Evolutionary conservation across 2,113 vertebrate species (phyloP), one percentile per base, ranked within the genome.

Genomic region (Crotalus helleri): DNA sequence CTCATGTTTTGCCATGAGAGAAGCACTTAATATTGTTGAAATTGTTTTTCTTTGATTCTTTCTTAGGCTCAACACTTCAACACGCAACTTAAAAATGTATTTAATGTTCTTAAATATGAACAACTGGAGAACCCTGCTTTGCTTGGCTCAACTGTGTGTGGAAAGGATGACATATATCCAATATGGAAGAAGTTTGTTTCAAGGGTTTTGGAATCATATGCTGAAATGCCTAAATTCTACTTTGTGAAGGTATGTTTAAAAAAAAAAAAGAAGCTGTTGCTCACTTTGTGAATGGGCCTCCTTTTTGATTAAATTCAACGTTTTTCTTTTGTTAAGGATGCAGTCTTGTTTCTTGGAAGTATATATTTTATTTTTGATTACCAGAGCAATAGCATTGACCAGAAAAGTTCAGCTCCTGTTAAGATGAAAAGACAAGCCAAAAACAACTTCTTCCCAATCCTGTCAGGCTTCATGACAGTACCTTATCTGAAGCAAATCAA

Each of bases 61-160:
- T 54, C 88, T 91, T 88, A 97, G 97, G 85, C 96, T 4, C 96
- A 97, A 95, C 87, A 94, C 17, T 98, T 98, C 91, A 97, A 95
- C 90, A 93, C 94, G 0, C 96, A 91, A 8, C 94, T 98, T 0
- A 98, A 98, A 93, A 98, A 98, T 54, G 96, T 99, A 1, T 98
- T 98, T 92, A 98, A 98, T 4, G 97, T 98, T 23, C 96, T 99
- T 91, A 98, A 96, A 92, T 99, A 98, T 1, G 98, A 99, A 94
- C 97, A 97, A 7, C 92, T 29, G 0, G 44, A 95, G 89, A 95
- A 94, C 5, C 97, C 98, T 0, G 46, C 94, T n/a, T 93, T 98
- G 1, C 95, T 99, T 3, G 99, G 99, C 1, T 98, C 98, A 69
- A 99, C 99, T 0, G 98, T 99, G 53, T 98, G 99, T 96, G 99